Conservation (phyloP, 2,113 vertebrate species). For the Entomyzon cyanotis region DNA sequence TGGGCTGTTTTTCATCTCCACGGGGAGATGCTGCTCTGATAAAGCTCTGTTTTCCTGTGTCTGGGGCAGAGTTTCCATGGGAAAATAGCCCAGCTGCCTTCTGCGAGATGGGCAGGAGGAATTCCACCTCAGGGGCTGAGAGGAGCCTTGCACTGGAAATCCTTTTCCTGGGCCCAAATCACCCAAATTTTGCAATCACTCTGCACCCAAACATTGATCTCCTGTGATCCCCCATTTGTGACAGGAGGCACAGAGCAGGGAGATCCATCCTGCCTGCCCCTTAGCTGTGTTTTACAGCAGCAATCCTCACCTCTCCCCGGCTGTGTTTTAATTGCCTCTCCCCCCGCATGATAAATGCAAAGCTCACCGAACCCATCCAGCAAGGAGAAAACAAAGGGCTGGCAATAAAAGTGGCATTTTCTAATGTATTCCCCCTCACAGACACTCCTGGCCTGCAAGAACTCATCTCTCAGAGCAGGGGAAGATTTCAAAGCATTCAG, state of each 20-base stretch:
- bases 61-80: neutral
- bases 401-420: neutral
- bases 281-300: neutral
- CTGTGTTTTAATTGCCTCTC: neutral
- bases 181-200: neutral
- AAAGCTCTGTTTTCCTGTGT: neutral
- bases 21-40: neutral
- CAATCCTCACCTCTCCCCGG: neutral
- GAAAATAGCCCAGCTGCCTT: neutral
- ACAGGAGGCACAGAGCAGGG: neutral
- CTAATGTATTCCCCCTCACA: neutral
- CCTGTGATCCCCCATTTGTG: too few relatives aligned
- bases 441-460: neutral
- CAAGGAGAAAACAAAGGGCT: neutral
- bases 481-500: neutral
- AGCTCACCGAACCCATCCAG: neutral
- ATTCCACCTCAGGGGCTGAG: neutral
- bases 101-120: neutral
- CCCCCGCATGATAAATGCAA: neutral
- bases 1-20: neutral
- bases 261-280: neutral
- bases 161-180: neutral
- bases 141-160: neutral
- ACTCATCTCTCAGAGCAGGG: neutral
- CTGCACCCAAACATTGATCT: too few relatives aligned